Evolutionary conservation across 1,140 invertebrate species (phyloP).

Genomic region (Cyphomyrmex costatus): DNA sequence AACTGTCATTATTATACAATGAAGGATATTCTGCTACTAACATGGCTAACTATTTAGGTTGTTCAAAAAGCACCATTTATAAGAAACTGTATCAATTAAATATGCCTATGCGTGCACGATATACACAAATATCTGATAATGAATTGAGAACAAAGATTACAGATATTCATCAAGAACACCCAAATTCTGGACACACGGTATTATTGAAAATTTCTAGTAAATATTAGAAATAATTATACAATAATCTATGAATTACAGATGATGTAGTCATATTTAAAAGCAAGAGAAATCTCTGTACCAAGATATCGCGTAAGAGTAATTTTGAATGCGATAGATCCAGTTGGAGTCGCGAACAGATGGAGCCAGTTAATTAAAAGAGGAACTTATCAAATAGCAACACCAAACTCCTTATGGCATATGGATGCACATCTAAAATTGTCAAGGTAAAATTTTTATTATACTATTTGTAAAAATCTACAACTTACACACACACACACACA

Average conservation of each 20-base stretch:
- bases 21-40: neutral
- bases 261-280: slow-evolving; percentile 10
- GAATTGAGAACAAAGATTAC: neutral
- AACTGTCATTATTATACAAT: neutral
- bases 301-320: neutral
- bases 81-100: slow-evolving; percentile 15
- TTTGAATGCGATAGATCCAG: neutral
- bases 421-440: slow-evolving; percentile 7
- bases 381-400: neutral
- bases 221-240: neutral
- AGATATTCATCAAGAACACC: slow-evolving; percentile 7
- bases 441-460: neutral
- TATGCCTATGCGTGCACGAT: slow-evolving; percentile 1
- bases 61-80: neutral
- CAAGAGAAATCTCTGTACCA: neutral
- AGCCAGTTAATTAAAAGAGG: neutral
- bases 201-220: neutral
- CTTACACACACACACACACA: too few relatives aligned
- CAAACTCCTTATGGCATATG: slow-evolving; percentile 3
- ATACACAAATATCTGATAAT: neutral
- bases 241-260: slow-evolving; percentile 3
- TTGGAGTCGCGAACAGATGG: slow-evolving; percentile 1
- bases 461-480: too few relatives aligned
- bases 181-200: neutral
- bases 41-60: neutral